Base-by-base conservation (phyloP, 1,140 invertebrate genomes). In the Lineus longissimus region DNA sequence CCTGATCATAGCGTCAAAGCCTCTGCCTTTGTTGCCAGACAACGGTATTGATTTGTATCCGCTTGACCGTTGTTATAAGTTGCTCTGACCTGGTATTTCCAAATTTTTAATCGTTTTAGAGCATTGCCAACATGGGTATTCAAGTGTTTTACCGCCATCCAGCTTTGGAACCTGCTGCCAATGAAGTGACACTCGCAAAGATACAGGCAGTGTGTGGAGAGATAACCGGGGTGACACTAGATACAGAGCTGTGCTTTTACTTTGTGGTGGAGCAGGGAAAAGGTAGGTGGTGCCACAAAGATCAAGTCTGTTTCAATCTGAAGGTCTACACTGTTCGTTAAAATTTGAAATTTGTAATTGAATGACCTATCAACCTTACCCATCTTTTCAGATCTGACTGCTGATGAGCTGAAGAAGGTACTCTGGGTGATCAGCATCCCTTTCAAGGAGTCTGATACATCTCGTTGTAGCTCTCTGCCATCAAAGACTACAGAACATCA, bases 171-270 rank as follows among this genome's bases (percentile, higher is more conserved):
- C 25, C 43, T 31, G 61, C 63, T n/a, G 47, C 22, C 13, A 25
- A 29, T 11, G 63, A 68, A n/a, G 27, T 45, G 25, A 59, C 61
- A 7, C 15, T 40, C 13, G 62, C 17, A 11, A 72, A 70, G 40
- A 59, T 73, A 19, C 31, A 40, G 17, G 15, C 57, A 6, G 19
- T 64, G 19, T 31, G 41, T 0, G 47, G 45, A 29, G 54, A 58
- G 29, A 51, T 9, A 4, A 59, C 33, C n/a, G n/a, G 62, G 29
- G 43, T 51, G 1, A 63, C 36, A 9, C 19, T 72, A 2, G 2
- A 86, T 58, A 88, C 89, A 40, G 91, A 94, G 83, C 78, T 88
- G 30, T 93, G 91, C 81, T 93, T 88, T 79, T 90, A 93, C 76
- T 82, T 94, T 61, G 87, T 90, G 78, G 75, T 63, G 45, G 63